These are phyloP conservation scores for Chelonia mydas DNA, from an alignment of 2,797 vertebrate genomes.

Conservation along the genomic window DNA sequence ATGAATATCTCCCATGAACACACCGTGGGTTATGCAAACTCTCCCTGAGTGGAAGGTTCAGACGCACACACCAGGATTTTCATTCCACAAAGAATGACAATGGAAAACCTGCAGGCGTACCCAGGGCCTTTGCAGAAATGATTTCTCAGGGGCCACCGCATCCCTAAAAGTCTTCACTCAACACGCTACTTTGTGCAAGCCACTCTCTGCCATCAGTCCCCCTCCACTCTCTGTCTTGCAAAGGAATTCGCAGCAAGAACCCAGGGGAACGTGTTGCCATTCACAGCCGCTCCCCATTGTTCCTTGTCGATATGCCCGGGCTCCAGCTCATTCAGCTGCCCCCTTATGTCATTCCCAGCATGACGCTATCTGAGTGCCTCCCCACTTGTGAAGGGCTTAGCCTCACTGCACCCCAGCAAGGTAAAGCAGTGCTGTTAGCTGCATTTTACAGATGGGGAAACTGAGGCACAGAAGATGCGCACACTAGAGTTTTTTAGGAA, in stretches of 20 bases:
- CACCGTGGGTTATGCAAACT: not conserved
- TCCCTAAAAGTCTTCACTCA: not conserved
- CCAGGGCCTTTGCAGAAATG: not conserved
- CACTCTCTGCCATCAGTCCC: not conserved
- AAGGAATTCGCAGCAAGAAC: not conserved
- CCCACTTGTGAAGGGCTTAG: not conserved
- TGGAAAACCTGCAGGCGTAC: accelerated
- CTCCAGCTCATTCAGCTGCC: not conserved
- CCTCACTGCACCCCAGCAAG: not conserved
- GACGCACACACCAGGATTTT: accelerated
- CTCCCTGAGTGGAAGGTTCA: not conserved
- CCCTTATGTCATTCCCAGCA: not conserved
- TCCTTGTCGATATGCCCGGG: not conserved
- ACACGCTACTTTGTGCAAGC: accelerated
- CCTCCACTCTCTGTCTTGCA: not conserved
- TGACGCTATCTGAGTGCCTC: not conserved
- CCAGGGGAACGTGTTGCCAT: too few species aligned
- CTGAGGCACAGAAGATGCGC: accelerated
- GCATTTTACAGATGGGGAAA: accelerated
- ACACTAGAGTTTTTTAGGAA: not conserved
- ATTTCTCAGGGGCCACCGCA: not conserved
- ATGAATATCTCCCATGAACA: accelerated
- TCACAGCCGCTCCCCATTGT: too few species aligned
- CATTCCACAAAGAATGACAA: not conserved
- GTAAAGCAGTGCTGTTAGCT: not conserved